Evolutionary conservation across 64 coral and sea anemone species (phyloP).

Genomic region (Montipora capricornis): DNA sequence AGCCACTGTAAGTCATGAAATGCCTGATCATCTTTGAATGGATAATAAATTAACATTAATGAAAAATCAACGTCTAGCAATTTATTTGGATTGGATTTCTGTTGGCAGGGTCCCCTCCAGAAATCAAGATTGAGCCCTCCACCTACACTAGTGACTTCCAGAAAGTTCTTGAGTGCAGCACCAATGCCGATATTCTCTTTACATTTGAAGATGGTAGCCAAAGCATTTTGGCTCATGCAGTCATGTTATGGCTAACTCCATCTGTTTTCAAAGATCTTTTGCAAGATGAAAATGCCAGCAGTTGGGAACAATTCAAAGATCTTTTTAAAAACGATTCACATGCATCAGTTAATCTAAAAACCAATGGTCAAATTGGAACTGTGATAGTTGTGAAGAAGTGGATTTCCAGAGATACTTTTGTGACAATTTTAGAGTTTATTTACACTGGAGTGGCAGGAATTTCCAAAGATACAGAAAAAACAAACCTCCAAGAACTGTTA

Average conservation of each 20-base stretch:
- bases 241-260: background rate
- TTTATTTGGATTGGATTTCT: background rate
- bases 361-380: background rate
- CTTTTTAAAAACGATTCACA: background rate
- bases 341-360: background rate
- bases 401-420: slow-evolving; percentile 35
- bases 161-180: background rate
- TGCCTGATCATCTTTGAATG: no score
- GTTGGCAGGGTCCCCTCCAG: background rate
- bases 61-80: background rate
- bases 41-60: no score
- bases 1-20: no score
- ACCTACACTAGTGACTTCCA: slow-evolving; percentile 9
- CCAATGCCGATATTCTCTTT: slow-evolving; percentile 17
- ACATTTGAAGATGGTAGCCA: slow-evolving; percentile 28
- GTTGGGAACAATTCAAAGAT: slow-evolving; percentile 9
- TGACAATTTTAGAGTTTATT: slow-evolving; percentile 3
- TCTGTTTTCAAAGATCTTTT: slow-evolving; percentile 10
- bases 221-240: slow-evolving; percentile 16
- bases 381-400: slow-evolving; percentile 33
- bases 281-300: background rate
- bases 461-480: slow-evolving; percentile 13
- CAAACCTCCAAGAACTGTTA: background rate
- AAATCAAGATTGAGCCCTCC: slow-evolving; percentile 14
- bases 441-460: background rate